Conservation (phyloP, 1,140 invertebrate species). For the Drosophila nannoptera region DNA sequence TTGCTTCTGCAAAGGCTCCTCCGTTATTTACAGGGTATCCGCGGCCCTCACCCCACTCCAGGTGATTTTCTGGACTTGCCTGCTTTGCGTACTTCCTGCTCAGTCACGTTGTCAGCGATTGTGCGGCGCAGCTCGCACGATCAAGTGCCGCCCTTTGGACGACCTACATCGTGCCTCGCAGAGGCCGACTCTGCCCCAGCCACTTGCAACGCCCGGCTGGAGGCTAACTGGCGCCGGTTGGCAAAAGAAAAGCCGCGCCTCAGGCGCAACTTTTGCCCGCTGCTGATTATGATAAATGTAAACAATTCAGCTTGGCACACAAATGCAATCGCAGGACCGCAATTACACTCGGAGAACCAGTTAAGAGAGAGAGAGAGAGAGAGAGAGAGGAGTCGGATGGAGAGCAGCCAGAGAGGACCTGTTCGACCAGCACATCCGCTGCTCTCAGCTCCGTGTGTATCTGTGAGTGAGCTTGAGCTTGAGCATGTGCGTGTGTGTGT, state of each 20-base stretch:
- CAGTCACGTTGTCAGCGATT: conserved; percentile 70
- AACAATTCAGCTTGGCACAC: conserved; percentile 72
- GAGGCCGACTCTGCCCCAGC: conserved; percentile 5
- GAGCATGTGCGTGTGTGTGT: conserved; percentile 16
- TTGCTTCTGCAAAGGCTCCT: background rate
- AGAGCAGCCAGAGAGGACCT: too few species aligned
- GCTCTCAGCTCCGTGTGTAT: background rate
- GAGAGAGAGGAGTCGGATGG: background rate
- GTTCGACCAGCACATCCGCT: too few species aligned
- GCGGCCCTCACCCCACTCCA: background rate
- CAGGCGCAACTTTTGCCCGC: conserved; percentile 49
- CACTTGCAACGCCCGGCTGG: conserved; percentile 10
- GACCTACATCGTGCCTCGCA: conserved; percentile 34
- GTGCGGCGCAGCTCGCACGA: conserved; percentile 50
- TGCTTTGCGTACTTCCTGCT: conserved; percentile 55
- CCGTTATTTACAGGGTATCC: background rate
- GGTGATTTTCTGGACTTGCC: conserved; percentile 16
- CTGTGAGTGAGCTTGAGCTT: conserved; percentile 10
- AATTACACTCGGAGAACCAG: conserved; percentile 64
- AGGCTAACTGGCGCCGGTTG: conserved; percentile 64
- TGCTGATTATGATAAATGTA: conserved; percentile 76
- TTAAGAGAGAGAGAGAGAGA: conserved; percentile 38
- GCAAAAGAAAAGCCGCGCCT: conserved; percentile 57
- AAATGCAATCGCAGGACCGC: conserved; percentile 75
- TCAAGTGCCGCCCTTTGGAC: conserved; percentile 52